Evolutionary conservation across 2,797 vertebrate species (phyloP).

Genomic region (Thripadectes ignobilis): DNA sequence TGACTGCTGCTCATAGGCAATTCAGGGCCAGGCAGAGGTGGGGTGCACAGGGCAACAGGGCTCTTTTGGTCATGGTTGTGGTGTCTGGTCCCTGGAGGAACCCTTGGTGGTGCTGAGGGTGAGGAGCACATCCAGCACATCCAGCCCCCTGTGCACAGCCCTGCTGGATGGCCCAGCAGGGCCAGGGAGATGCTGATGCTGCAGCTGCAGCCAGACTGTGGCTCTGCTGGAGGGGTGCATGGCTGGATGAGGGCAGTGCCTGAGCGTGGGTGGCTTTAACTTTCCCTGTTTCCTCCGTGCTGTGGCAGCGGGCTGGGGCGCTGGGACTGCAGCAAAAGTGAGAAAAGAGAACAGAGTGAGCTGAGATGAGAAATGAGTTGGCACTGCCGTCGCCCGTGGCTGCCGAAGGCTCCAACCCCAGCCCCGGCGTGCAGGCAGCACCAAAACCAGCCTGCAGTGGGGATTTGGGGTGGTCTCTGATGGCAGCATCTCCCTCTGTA

Average conservation of each 20-base stretch:
- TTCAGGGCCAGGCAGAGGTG: background rate
- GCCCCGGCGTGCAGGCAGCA: rapidly evolving
- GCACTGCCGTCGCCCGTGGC: background rate
- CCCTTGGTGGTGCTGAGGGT: background rate
- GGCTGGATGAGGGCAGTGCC: background rate
- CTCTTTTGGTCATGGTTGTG: background rate
- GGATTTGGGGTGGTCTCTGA: background rate
- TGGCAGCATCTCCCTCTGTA: background rate
- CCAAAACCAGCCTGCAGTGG: background rate
- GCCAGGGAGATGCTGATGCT: background rate
- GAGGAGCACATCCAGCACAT: background rate
- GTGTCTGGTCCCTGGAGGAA: background rate
- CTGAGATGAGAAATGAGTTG: constrained; percentile 58
- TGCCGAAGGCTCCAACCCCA: rapidly evolving
- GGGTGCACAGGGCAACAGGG: background rate
- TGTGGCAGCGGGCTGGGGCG: background rate
- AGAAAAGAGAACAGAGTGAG: constrained; percentile 35
- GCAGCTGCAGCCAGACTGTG: background rate
- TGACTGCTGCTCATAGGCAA: background rate
- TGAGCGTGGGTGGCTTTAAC: constrained; percentile 53
- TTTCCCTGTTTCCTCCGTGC: constrained; percentile 69
- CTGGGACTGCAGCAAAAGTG: constrained; percentile 67
- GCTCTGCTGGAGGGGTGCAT: background rate
- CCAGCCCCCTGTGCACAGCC: background rate
- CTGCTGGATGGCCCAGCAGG: rapidly evolving